Base-by-base conservation (phyloP, 2,888 invertebrate species). In the Catocala sponsa region DNA sequence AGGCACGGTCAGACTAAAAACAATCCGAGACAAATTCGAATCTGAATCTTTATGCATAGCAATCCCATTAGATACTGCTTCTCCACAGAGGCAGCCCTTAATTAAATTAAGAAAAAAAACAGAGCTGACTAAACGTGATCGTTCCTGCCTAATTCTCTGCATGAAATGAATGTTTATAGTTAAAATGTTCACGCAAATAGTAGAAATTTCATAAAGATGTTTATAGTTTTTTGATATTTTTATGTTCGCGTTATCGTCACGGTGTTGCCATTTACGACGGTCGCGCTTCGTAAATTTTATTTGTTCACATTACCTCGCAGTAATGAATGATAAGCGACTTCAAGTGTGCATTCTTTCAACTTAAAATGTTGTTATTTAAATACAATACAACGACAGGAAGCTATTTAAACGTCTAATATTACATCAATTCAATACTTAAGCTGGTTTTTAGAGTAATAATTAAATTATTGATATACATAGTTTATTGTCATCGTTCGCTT, bases 281-380 rank as follows among this genome's bases (percentile, higher is more conserved):
- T 55, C 51, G 60, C 67, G 70, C 61, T 61, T 61, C 66, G 64
- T 63, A 68, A 63, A 72, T 54, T 73, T 55, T 52, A 62, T 61
- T 64, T 52, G 51, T 55, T 54, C 55, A 65, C 58, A 57, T 62
- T 57, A 56, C 55, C 6, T 64, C 47, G 55, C 63, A 5, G 52
- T 60, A 55, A 66, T 64, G 68, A 55, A 65, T 64, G 68, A 76
- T 78, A 73, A 76, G 78, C 63, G 42, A 32, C 42, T 51, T 55
- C 60, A 59, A 15, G 56, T 50, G 49, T 25, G 13, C 0, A 7
- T 13, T 38, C 15, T 13, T 38, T 51, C 35, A 10, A 33, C 35
- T 46, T 12, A 41, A n/a, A n/a, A 52, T 15, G 12, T 53, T 60
- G 41, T 55, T 65, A 57, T 72, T 64, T 72, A 55, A 57, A 62